These are phyloP conservation scores for Oncorhynchus masou DNA, from an alignment of 2,113 vertebrate genomes.

Conservation along the genomic window DNA sequence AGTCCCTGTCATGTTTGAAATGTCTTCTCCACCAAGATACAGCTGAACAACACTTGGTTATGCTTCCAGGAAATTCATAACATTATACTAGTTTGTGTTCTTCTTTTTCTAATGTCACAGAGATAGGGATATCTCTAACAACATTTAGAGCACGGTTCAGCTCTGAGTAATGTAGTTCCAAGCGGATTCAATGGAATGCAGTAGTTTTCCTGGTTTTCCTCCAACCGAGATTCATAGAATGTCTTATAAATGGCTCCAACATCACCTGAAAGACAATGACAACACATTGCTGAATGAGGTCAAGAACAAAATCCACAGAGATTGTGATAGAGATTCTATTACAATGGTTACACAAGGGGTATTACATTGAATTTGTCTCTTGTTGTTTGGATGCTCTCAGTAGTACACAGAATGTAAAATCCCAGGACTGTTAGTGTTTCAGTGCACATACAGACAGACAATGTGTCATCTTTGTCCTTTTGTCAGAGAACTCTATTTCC, in stretches of 20 bases:
- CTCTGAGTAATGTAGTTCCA: slow-evolving; percentile 45
- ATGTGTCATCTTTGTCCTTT: slow-evolving; percentile 29
- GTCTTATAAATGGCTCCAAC: slow-evolving; percentile 29
- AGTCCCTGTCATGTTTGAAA: no score
- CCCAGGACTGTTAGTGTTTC: slow-evolving; percentile 17
- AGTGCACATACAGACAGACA: slow-evolving; percentile 9
- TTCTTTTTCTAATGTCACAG: slow-evolving; percentile 29
- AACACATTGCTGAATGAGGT: slow-evolving; percentile 6
- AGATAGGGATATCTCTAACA: slow-evolving; percentile 29
- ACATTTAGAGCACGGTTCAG: slow-evolving; percentile 14
- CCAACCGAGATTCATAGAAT: slow-evolving; percentile 24
- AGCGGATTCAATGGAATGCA: slow-evolving; percentile 15
- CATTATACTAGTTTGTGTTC: slow-evolving; percentile 49
- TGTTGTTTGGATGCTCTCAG: not conserved
- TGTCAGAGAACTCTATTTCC: slow-evolving; percentile 13
- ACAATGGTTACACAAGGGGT: not conserved
- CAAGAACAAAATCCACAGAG: not conserved
- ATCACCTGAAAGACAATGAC: slow-evolving; percentile 56
- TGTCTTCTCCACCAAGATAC: no score
- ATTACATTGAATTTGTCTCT: not conserved
- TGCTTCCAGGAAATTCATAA: slow-evolving; percentile 43
- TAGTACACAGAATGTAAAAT: not conserved
- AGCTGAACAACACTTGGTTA: not conserved
- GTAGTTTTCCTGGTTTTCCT: slow-evolving; percentile 15
- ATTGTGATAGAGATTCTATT: not conserved